phyloP scores from a whole-genome alignment of 2,113 vertebrate species.

The Lichenostomus cassidix region DNA sequence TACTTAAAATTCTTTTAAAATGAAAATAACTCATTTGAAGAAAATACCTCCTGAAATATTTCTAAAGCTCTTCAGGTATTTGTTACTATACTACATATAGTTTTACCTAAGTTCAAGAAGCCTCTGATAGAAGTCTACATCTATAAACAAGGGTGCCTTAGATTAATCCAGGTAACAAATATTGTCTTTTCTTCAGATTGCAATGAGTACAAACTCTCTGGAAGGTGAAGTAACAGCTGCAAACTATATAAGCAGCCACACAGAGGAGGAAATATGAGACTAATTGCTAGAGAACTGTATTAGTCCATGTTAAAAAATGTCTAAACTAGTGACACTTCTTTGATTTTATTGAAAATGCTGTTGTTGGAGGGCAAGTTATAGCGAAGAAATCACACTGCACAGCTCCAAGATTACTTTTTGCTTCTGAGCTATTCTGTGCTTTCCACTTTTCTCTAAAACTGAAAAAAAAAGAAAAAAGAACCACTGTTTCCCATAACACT shows the following conservation, averaged over 20 bases:
- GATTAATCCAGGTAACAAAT: neutral
- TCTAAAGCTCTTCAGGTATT: neutral
- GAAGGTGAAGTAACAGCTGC: neutral
- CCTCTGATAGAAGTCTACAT: neutral
- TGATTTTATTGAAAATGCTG: neutral
- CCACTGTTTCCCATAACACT: neutral
- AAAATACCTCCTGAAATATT: neutral
- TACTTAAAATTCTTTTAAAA: slow-evolving; percentile 28
- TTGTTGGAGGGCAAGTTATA: neutral
- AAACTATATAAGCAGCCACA: neutral
- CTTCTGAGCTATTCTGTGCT: neutral
- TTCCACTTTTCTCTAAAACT: neutral
- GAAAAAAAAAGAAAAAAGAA: fast-evolving
- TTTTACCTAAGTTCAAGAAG: neutral
- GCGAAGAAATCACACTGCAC: neutral
- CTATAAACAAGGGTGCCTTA: neutral
- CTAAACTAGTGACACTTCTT: neutral
- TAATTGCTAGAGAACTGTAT: neutral
- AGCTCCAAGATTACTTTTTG: neutral
- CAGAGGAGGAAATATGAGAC: neutral
- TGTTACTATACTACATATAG: neutral
- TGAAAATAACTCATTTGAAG: neutral
- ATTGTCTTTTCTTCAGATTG: neutral
- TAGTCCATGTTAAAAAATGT: neutral
- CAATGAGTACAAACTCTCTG: neutral